Percentiles rank a stretch among this genome's conserved stretches.
These are phyloP conservation scores for Gymnarchus niloticus DNA, from an alignment of 2,113 vertebrate species.

Conservation along the genomic window DNA sequence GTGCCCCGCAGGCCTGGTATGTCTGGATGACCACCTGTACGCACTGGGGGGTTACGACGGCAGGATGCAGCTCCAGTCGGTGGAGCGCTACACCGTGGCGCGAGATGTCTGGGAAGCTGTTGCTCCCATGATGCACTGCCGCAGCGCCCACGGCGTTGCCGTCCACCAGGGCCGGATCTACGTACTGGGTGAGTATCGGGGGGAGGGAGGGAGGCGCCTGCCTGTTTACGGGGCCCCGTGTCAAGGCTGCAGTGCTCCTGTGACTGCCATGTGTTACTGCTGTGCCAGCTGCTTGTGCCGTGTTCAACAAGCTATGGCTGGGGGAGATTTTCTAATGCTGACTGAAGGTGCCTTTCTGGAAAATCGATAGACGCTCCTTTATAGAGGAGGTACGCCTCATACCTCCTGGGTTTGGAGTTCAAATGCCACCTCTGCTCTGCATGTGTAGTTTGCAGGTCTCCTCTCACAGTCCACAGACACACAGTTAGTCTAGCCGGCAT, in stretches of 20 bases:
- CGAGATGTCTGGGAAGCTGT: slow-evolving; percentile 62
- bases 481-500: no score
- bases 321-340: neutral
- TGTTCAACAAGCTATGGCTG: neutral
- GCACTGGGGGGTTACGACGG: slow-evolving; percentile 70
- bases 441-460: no score
- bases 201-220: no score
- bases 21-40: slow-evolving; percentile 60
- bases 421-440: no score
- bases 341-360: neutral
- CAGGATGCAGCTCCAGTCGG: slow-evolving; percentile 54
- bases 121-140: slow-evolving; percentile 60
- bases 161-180: slow-evolving; percentile 62
- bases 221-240: no score
- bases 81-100: slow-evolving; percentile 63
- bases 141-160: slow-evolving; percentile 65
- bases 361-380: neutral
- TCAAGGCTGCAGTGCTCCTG: no score
- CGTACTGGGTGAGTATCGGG: slow-evolving; percentile 57
- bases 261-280: neutral
- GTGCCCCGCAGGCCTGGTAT: slow-evolving; percentile 56
- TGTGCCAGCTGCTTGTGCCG: neutral
- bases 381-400: no score
- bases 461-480: no score
- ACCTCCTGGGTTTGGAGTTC: no score